Evolutionary conservation across 2,888 invertebrate genomes (phyloP), one percentile per base, ranked within the genome.

Genomic region (Timema podura): DNA sequence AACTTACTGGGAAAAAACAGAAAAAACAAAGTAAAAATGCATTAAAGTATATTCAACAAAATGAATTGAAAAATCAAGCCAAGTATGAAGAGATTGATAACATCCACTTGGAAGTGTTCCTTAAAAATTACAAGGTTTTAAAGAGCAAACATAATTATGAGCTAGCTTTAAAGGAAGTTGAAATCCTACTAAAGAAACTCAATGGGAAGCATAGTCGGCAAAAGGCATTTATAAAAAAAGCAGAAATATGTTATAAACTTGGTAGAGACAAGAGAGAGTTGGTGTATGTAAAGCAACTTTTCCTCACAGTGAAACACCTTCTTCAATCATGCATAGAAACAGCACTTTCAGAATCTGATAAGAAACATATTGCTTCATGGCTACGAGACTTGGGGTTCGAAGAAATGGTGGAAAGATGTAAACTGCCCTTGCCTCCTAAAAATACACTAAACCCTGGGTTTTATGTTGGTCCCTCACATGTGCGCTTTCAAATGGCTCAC

Each of bases 401-500:
- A n/a, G 64, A 49, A 48, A 61, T 68, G 47, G 64, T 49, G 5
- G 13, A 48, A 30, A 61, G 45, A 13, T 64, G 48, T 10, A 61
- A 44, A 7, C 48, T 68, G 45, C 61, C 61, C n/a, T 6, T 16
- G 49, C 64, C 68, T 9, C n/a, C 44, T 54, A 13, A 15, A 15
- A n/a, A 15, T 5, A 61, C 46, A 44, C 11, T 45, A 44, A 45
- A 66, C 5, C 9, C 6, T 10, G 13, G 1, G 13, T 7, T 11
- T 66, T 66, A 2, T 5, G 57, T 57, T 13, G 69, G 65, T 8
- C n/a, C 61, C 49, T 61, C 59, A 48, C 59, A 44, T 48, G 59
- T 61, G 54, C 51, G 61, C 6, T 76, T 74, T 67, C 76, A 76
- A 51, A 71, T 76, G 65, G 67, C 70, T 57, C 68, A 75, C 65